Conservation (phyloP, 2,113 vertebrate genomes). For the Saiga tatarica region DNA sequence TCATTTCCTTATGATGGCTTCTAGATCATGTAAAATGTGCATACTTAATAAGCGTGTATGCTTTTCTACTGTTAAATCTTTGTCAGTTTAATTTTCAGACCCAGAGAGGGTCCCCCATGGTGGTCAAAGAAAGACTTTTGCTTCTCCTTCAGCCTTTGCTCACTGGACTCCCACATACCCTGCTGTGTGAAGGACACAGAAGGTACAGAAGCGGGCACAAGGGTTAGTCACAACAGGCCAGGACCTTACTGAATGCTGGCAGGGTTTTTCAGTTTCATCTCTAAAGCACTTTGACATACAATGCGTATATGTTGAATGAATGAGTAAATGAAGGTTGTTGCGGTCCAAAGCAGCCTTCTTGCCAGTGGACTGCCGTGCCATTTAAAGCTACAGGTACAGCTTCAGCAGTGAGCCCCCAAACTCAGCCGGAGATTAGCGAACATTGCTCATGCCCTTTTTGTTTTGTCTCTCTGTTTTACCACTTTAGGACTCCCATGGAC, state of each 20-base stretch:
- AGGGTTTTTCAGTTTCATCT: background rate
- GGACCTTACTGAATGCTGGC: rapidly evolving
- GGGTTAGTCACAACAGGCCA: background rate
- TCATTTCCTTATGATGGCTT: background rate
- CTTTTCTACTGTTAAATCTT: background rate
- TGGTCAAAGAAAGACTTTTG: background rate
- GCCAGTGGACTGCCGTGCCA: rapidly evolving
- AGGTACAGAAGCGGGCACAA: rapidly evolving
- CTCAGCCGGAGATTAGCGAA: background rate
- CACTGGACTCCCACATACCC: background rate
- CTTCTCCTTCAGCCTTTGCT: background rate
- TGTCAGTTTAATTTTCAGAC: background rate
- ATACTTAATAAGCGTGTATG: background rate
- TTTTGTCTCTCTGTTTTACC: background rate
- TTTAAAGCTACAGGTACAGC: background rate
- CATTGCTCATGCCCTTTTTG: background rate
- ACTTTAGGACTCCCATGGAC: background rate
- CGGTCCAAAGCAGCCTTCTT: background rate
- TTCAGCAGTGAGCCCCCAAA: background rate
- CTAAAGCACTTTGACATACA: background rate
- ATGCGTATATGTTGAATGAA: background rate
- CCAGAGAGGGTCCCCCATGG: background rate
- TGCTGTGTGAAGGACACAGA: background rate
- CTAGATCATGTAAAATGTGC: background rate
- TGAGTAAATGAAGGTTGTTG: background rate